A percentile compares a stretch with the other conserved stretches of the same genome.
Evolutionary conservation across 2,888 invertebrate genomes (phyloP).

Genomic region (Galerucella pusilla): DNA sequence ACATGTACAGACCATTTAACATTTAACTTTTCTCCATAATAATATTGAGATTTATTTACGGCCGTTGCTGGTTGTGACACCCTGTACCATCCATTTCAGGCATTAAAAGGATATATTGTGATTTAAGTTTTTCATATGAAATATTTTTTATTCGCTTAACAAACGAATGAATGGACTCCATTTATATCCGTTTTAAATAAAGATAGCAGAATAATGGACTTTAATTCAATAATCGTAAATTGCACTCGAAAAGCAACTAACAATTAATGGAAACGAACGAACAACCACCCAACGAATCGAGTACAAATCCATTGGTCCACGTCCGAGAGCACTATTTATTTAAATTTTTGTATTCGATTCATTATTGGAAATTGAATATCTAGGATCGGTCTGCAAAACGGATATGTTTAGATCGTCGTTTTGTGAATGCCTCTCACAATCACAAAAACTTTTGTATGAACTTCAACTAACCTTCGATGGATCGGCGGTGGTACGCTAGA

Average conservation of each 20-base stretch:
- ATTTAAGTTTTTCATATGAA: constrained; percentile 3
- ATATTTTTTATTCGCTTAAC: constrained; percentile 5
- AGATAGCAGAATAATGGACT: constrained; percentile 30
- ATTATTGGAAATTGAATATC: constrained; percentile 46
- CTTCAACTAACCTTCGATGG: constrained; percentile 59
- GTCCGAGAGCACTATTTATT: constrained; percentile 53
- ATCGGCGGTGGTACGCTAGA: constrained; percentile 46
- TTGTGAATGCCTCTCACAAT: constrained; percentile 50
- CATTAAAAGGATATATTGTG: neutral
- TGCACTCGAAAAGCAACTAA: constrained; percentile 24
- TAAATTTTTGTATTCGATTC: constrained; percentile 53
- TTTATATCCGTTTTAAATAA: constrained; percentile 49
- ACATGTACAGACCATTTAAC: too few species aligned
- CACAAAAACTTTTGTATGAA: constrained; percentile 58
- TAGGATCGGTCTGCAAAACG: constrained; percentile 59
- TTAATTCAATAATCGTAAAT: constrained; percentile 33
- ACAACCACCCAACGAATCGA: constrained; percentile 48
- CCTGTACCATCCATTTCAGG: neutral
- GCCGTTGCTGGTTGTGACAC: neutral
- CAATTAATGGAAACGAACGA: constrained; percentile 43
- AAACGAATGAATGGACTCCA: neutral
- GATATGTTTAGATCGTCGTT: constrained; percentile 60
- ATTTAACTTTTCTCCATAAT: too few species aligned
- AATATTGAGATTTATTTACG: neutral
- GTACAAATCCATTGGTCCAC: constrained; percentile 54